A percentile compares a stretch with the other conserved stretches of the same genome.
These are phyloP conservation scores for Drosophila biarmipes DNA, from an alignment of 1,140 invertebrate species.

Conservation along the genomic window DNA sequence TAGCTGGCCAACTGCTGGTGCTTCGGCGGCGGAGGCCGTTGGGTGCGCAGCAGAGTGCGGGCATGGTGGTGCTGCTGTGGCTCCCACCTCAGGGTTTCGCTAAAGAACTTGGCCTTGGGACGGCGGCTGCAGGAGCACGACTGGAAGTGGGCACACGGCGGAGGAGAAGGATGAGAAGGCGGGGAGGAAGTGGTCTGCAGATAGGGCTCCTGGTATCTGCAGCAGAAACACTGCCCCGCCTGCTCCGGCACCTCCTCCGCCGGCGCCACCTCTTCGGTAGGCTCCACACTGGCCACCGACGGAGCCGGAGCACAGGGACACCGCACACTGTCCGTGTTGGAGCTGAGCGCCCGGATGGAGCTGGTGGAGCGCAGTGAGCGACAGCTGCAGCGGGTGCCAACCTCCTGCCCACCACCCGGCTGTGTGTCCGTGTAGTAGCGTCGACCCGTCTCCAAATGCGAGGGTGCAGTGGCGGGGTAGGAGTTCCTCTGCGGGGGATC, in stretches of 20 bases:
- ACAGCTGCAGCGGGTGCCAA: background rate
- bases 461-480: background rate
- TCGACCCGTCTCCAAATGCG: slow-evolving; percentile 1
- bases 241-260: too few relatives aligned
- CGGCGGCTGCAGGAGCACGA: too few relatives aligned
- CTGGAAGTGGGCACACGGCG: background rate
- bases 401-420: too few relatives aligned
- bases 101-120: background rate
- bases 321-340: slow-evolving; percentile 18
- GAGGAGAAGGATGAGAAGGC: background rate
- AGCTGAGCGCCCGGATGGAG: slow-evolving; percentile 16
- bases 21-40: background rate
- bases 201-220: background rate
- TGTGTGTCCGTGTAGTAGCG: slow-evolving; percentile 37
- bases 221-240: background rate
- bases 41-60: background rate
- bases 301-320: slow-evolving; percentile 30
- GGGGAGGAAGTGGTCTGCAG: background rate
- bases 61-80: slow-evolving; percentile 12
- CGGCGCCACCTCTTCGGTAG: background rate
- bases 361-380: slow-evolving; percentile 14
- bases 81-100: background rate
- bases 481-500: background rate
- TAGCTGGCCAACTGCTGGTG: background rate
- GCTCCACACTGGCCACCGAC: slow-evolving; percentile 14